phyloP scores from a whole-genome alignment of 1,140 invertebrate species.

The Brachionus angularis region DNA sequence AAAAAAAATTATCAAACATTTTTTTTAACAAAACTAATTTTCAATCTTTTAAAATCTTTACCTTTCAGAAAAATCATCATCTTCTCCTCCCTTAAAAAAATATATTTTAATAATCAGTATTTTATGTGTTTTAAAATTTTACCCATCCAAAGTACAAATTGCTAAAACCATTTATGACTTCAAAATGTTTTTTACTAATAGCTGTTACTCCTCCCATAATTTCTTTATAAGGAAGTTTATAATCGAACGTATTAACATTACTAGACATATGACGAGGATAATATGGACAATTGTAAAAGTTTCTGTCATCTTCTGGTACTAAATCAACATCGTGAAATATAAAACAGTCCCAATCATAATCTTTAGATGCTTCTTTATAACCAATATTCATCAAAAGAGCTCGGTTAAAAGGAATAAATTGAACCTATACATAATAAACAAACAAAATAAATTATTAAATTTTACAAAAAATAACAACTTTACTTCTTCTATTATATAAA shows the following conservation, averaged over 20 bases:
- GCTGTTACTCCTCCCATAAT: conserved; percentile 70
- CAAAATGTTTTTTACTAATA: conserved; percentile 64
- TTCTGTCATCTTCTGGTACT: conserved; percentile 77
- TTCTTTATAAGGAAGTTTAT: conserved; percentile 70
- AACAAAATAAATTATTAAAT: conserved; percentile 44
- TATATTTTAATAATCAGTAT: background rate
- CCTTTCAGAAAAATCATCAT: conserved; percentile 41
- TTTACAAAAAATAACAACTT: background rate
- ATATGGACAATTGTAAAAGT: conserved; percentile 81
- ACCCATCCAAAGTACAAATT: conserved; percentile 76
- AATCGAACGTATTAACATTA: conserved; percentile 34
- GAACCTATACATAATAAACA: conserved; percentile 53
- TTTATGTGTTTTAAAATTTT: conserved; percentile 10
- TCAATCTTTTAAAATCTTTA: background rate
- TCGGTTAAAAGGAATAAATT: conserved; percentile 72
- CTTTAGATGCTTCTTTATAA: conserved; percentile 66
- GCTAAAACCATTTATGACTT: conserved; percentile 79
- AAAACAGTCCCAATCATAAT: conserved; percentile 72
- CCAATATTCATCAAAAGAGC: conserved; percentile 88
- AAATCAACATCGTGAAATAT: conserved; percentile 91
- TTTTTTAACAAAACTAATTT: background rate
- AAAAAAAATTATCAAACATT: background rate
- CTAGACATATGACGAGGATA: conserved; percentile 70
- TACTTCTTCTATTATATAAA: conserved; percentile 56
- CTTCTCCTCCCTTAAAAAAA: conserved; percentile 40